Evolutionary conservation across 1,140 invertebrate genomes (phyloP).

Genomic region (Drosophila santomea): DNA sequence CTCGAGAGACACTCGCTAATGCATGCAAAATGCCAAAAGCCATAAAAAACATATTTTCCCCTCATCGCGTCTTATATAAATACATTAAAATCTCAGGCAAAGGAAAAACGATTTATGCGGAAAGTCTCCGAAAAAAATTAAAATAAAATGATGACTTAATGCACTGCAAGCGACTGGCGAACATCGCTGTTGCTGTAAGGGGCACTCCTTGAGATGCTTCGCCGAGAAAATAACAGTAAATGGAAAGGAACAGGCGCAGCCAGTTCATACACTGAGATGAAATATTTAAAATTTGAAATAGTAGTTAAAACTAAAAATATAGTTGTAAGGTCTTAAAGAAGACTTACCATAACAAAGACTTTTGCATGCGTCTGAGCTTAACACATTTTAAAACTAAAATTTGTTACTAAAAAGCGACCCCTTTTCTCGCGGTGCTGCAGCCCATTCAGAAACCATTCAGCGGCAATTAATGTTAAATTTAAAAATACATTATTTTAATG

Average conservation of each 20-base stretch:
- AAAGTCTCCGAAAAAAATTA: constrained; percentile 60
- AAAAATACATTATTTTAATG: constrained; percentile 83
- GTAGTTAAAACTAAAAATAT: too few species aligned
- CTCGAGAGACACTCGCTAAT: constrained; percentile 53
- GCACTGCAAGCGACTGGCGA: constrained; percentile 40
- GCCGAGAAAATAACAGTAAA: constrained; percentile 48
- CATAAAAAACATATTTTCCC: constrained; percentile 75
- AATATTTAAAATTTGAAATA: not conserved
- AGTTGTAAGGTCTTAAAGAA: too few species aligned
- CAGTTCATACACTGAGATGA: constrained; percentile 14
- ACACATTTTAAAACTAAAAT: too few species aligned
- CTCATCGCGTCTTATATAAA: constrained; percentile 60
- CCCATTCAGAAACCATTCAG: constrained; percentile 69
- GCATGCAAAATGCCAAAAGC: constrained; percentile 77
- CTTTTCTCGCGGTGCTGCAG: constrained; percentile 1
- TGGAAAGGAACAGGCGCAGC: constrained; percentile 25
- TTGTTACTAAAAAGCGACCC: too few species aligned
- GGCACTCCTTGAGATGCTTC: constrained; percentile 59
- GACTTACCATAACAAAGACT: too few species aligned
- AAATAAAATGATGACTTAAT: constrained; percentile 78
- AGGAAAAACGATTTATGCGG: constrained; percentile 70
- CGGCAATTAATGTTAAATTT: constrained; percentile 82
- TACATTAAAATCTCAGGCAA: constrained; percentile 57
- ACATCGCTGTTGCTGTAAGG: constrained; percentile 14
- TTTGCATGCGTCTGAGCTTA: too few species aligned